Evolutionary conservation across 1,140 invertebrate species (phyloP), one percentile per base, ranked within the genome.

Genomic region (Pseudomyrmex pallidus): DNA sequence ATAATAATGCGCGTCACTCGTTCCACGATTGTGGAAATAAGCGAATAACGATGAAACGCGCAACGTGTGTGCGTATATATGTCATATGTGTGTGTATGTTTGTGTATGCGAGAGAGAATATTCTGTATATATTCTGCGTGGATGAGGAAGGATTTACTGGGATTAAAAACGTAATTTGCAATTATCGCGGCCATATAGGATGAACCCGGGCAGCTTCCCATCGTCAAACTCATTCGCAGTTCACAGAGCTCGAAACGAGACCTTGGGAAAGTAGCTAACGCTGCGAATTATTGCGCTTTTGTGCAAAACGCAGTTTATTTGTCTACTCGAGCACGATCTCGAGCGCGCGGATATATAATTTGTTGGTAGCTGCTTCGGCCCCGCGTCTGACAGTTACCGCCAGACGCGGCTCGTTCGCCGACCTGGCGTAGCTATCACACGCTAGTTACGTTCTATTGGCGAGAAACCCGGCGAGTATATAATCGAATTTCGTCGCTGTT

Each of bases 401-500:
- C 50, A 54, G 77, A 46, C 57, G 67, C 76, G 22, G 87, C 85
- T 89, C 87, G 86, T 85, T 87, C 85, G 59, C 66, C 82, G 44
- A 20, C 52, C 66, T 61, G 64, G 66, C 48, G 54, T 80, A 66
- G 62, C 72, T 78, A 86, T 88, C 82, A 85, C 84, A 74, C 62
- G 82, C 76, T 89, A 86, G 89, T 90, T 89, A 83, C 74, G 78
- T 56, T 50, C 63, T 63, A 87, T 83, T 67, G 85, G 56, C 66
- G 74, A 80, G 68, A 72, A 87, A 87, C 78, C 48, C 57, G 74
- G 70, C 76, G 64, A 83, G 61, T 89, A 78, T 64, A 85, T 83
- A 88, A 89, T 89, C 82, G 87, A 89, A 89, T 84, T 66, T 85
- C 84, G 50, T 56, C 74, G 84, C 74, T 83, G 77, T 88, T 88